A percentile compares a stretch with the other conserved stretches of the same genome.
phyloP scores from a whole-genome alignment of 1,140 invertebrate genomes.

The Cotesia typhae region DNA sequence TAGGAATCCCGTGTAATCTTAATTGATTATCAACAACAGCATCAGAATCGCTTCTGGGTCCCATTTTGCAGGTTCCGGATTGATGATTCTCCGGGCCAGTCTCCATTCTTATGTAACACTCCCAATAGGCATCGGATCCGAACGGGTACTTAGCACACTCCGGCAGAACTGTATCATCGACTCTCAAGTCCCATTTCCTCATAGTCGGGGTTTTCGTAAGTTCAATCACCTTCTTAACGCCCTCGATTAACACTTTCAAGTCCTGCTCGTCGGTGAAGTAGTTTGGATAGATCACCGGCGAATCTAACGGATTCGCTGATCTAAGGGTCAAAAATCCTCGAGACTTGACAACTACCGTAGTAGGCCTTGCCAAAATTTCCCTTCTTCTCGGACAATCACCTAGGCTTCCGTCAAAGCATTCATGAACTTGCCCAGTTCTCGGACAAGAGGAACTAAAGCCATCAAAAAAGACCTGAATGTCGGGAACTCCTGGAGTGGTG shows the following conservation, averaged over 20 bases:
- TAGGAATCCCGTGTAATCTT: conserved; percentile 61
- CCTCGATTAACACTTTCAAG: conserved; percentile 63
- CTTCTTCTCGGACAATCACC: conserved; percentile 50
- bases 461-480: conserved; percentile 60
- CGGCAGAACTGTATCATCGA: conserved; percentile 56
- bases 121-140: conserved; percentile 66
- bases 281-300: conserved; percentile 75
- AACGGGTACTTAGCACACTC: conserved; percentile 56
- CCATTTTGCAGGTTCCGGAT: conserved; percentile 69
- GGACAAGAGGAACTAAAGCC: conserved; percentile 58
- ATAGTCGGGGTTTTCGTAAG: conserved; percentile 59
- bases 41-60: conserved; percentile 49
- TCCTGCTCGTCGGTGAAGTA: conserved; percentile 69
- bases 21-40: conserved; percentile 67
- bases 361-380: conserved; percentile 56
- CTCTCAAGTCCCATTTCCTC: conserved; percentile 61
- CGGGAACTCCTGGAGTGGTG: conserved; percentile 50
- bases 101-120: conserved; percentile 59
- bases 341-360: conserved; percentile 50
- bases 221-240: conserved; percentile 58
- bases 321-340: conserved; percentile 60
- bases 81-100: conserved; percentile 66
- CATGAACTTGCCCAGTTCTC: conserved; percentile 52
- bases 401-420: conserved; percentile 53
- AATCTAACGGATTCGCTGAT: conserved; percentile 68